Evolutionary conservation across 1,140 invertebrate species (phyloP).

Genomic region (Caenorhabditis inopinata): DNA sequence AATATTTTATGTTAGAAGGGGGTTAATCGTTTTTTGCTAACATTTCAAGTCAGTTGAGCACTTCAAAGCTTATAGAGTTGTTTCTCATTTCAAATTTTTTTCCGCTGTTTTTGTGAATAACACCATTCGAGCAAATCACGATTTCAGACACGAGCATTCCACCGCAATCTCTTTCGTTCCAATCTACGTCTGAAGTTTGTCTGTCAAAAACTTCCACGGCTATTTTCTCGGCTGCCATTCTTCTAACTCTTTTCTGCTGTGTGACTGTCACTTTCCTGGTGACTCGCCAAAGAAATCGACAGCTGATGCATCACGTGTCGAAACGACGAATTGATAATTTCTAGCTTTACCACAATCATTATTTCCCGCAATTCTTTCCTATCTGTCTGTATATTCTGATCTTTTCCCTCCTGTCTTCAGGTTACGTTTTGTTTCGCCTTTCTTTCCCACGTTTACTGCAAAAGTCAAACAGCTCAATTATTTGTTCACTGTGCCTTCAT

Average conservation of each 20-base stretch:
- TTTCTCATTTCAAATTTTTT: too few relatives aligned
- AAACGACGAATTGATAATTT: conserved; percentile 12
- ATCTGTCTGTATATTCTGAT: conserved; percentile 16
- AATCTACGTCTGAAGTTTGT: conserved; percentile 13
- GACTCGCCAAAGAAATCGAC: conserved; percentile 3
- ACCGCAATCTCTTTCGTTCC: conserved; percentile 2
- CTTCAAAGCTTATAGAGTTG: too few relatives aligned
- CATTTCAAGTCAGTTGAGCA: too few relatives aligned
- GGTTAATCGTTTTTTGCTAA: too few relatives aligned
- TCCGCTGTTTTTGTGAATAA: too few relatives aligned
- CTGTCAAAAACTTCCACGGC: not conserved
- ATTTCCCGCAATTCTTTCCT: not conserved
- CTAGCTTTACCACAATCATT: not conserved
- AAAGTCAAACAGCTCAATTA: conserved; percentile 8
- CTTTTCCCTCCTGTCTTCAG: conserved; percentile 22
- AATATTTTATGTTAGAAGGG: too few relatives aligned
- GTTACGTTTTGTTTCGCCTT: not conserved
- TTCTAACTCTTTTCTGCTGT: conserved; percentile 2
- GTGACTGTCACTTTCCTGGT: conserved; percentile 3
- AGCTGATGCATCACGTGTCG: not conserved
- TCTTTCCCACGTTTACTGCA: not conserved
- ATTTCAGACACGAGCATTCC: conserved; percentile 7
- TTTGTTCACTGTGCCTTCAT: not conserved
- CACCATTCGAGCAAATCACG: too few relatives aligned
- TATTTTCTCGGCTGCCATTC: not conserved